phyloP scores from a whole-genome alignment of 2,113 vertebrate genomes.

The Oryzias melastigma region DNA sequence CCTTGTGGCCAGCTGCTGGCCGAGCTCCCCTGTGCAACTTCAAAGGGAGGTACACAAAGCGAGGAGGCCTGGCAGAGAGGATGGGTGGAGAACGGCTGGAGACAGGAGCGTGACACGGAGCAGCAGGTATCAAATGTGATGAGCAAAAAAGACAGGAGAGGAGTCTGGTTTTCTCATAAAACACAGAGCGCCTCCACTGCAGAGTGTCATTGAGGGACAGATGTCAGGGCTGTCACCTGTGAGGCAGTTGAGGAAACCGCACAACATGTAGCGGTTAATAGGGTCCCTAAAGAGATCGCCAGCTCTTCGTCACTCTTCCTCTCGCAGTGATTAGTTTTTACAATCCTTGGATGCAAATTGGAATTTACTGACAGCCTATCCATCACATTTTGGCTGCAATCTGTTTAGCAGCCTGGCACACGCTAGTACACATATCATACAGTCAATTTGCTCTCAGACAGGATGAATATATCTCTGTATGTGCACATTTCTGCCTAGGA shows the following conservation, averaged over 20 bases:
- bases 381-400: conserved; percentile 53
- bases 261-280: conserved; percentile 22
- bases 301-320: conserved; percentile 22
- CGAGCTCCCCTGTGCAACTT: conserved; percentile 33
- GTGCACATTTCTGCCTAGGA: conserved; percentile 4
- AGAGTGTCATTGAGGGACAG: conserved; percentile 15
- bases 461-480: conserved; percentile 12
- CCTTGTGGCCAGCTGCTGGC: conserved; percentile 38
- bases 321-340: conserved; percentile 56
- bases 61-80: not conserved
- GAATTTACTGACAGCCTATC: conserved; percentile 62
- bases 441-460: conserved; percentile 38
- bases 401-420: conserved; percentile 30
- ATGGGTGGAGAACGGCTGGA: not conserved
- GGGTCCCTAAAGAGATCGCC: conserved; percentile 28
- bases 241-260: not conserved
- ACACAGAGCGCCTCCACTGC: conserved; percentile 8
- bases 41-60: conserved; percentile 52
- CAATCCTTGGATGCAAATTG: conserved; percentile 65
- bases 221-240: conserved; percentile 20
- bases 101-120: conserved; percentile 13
- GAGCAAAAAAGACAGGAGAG: conserved; percentile 7
- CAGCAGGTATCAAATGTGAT: conserved; percentile 16
- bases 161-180: conserved; percentile 31
- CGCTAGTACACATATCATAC: conserved; percentile 31